Evolutionary conservation across 1,140 invertebrate genomes (phyloP).

Genomic region (Mylabris phalerata): DNA sequence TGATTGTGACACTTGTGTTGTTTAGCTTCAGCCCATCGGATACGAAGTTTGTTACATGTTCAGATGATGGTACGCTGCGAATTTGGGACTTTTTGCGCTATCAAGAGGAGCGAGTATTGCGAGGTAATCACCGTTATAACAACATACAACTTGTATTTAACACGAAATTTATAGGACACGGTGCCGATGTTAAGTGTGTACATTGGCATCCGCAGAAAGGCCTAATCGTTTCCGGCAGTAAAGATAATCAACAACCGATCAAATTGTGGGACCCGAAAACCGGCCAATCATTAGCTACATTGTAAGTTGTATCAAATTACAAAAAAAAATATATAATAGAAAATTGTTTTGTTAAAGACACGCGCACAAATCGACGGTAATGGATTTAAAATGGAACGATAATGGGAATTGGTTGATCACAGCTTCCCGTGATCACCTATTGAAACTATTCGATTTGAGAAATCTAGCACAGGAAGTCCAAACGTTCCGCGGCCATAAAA

Average conservation of each 20-base stretch:
- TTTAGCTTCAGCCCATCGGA: slow-evolving; percentile 97
- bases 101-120: slow-evolving; percentile 90
- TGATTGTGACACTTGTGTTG: slow-evolving; percentile 28
- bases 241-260: slow-evolving; percentile 99
- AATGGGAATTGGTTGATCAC: slow-evolving; percentile 99
- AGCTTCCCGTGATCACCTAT: slow-evolving; percentile 92
- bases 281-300: slow-evolving; percentile 78
- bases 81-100: slow-evolving; percentile 99
- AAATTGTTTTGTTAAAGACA: slow-evolving; percentile 58
- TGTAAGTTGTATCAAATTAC: slow-evolving; percentile 45
- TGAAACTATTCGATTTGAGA: slow-evolving; percentile 97
- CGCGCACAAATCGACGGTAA: slow-evolving; percentile 98
- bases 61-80: slow-evolving; percentile 95
- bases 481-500: slow-evolving; percentile 96
- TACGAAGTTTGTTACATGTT: slow-evolving; percentile 97
- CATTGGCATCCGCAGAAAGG: slow-evolving; percentile 99
- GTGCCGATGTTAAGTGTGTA: slow-evolving; percentile 98
- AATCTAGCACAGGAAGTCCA: slow-evolving; percentile 91
- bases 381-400: slow-evolving; percentile 98
- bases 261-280: slow-evolving; percentile 99
- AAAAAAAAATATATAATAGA: neutral
- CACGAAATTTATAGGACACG: slow-evolving; percentile 68
- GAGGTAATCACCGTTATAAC: slow-evolving; percentile 56
- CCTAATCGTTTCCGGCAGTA: slow-evolving; percentile 94
- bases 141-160: neutral